Evolutionary conservation across 1,140 invertebrate species (phyloP).

Genomic region (Diuraphis noxia): DNA sequence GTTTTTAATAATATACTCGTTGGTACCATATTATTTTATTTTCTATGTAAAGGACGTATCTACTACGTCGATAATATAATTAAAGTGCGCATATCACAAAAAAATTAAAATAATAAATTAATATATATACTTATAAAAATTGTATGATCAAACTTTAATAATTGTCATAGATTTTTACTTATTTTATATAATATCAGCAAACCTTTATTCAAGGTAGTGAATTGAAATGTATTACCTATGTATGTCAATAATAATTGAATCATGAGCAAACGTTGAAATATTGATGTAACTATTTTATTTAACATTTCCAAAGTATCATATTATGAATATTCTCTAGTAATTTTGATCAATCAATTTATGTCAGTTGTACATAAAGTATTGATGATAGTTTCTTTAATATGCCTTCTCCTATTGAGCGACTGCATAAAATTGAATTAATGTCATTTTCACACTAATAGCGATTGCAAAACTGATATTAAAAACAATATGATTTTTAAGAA

Average conservation of each 20-base stretch:
- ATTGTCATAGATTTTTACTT: neutral
- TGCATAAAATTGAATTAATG: neutral
- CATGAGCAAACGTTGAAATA: neutral
- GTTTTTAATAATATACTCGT: neutral
- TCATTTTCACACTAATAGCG: neutral
- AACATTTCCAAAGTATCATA: neutral
- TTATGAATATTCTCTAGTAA: neutral
- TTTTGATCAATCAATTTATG: neutral
- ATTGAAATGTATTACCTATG: neutral
- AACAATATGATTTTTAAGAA: neutral
- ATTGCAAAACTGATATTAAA: neutral
- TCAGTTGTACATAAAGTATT: neutral
- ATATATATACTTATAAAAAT: neutral
- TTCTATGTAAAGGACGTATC: neutral
- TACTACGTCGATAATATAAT: neutral
- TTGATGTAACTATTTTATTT: neutral
- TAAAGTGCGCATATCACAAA: neutral
- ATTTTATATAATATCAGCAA: neutral
- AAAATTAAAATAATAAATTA: neutral
- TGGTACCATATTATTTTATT: neutral
- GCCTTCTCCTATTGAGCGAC: neutral
- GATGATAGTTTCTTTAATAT: neutral
- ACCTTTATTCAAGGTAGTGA: neutral
- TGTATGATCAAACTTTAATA: neutral
- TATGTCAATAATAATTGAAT: neutral